Evolutionary conservation across 2,888 invertebrate species (phyloP).

Genomic region (Pachliopta kotzebuea): DNA sequence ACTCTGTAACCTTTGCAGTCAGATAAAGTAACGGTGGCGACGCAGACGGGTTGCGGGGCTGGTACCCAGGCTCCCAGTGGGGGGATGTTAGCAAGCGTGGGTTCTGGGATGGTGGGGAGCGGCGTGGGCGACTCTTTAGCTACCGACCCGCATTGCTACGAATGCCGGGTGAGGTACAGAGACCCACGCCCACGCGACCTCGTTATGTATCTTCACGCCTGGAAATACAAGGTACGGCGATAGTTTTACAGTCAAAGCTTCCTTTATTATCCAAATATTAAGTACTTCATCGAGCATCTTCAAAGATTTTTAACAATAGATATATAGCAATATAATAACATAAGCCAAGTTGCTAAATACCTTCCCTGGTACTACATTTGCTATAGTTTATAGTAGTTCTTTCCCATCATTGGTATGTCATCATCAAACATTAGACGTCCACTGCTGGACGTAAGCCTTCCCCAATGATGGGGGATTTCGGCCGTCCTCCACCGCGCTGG

Average conservation of each 20-base stretch:
- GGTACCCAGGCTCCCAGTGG: constrained; percentile 1
- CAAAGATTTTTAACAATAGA: too few species aligned
- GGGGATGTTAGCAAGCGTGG: constrained; percentile 50
- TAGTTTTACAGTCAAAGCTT: neutral
- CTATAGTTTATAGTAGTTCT: too few species aligned
- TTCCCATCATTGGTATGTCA: too few species aligned
- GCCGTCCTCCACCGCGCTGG: too few species aligned
- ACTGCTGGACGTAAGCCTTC: too few species aligned
- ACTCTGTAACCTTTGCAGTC: constrained; percentile 47
- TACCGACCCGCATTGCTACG: constrained; percentile 93
- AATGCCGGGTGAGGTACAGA: constrained; percentile 94
- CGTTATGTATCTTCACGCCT: constrained; percentile 97
- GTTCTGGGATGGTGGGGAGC: constrained; percentile 32
- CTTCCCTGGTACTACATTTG: too few species aligned
- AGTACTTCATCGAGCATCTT: too few species aligned
- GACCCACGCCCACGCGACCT: constrained; percentile 96
- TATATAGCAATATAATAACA: too few species aligned
- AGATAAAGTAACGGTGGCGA: constrained; percentile 89
- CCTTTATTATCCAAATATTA: too few species aligned
- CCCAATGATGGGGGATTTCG: too few species aligned
- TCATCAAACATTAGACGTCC: too few species aligned
- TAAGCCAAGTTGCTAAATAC: too few species aligned
- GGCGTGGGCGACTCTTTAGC: constrained; percentile 77
- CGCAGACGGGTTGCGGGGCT: constrained; percentile 90
- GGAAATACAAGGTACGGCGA: constrained; percentile 88